A percentile compares a stretch with the other conserved stretches of the same genome.
These are phyloP conservation scores for Neodiprion virginianus DNA, from an alignment of 1,140 invertebrate species.

Conservation along the genomic window DNA sequence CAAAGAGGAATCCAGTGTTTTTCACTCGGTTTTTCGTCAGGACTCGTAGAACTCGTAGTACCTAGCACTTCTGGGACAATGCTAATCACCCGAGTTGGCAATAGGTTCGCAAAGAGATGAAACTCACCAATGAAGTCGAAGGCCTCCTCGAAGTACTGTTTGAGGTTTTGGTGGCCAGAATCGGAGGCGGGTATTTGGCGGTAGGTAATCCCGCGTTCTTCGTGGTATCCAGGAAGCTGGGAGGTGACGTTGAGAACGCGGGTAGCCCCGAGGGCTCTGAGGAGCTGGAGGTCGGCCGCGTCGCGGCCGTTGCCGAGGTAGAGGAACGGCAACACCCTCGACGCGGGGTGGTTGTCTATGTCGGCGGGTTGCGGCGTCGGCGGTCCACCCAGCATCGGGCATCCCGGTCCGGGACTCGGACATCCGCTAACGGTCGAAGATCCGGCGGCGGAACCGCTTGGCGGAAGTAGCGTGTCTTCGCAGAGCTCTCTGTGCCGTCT, in stretches of 20 bases:
- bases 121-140: constrained; percentile 89
- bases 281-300: constrained; percentile 75
- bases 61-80: background rate
- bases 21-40: too few relatives aligned
- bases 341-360: constrained; percentile 80
- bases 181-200: constrained; percentile 85
- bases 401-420: constrained; percentile 47
- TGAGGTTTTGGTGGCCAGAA: constrained; percentile 87
- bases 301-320: constrained; percentile 88
- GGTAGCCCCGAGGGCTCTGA: constrained; percentile 72
- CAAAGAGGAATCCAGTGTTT: too few relatives aligned
- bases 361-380: constrained; percentile 58
- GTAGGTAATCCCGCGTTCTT: constrained; percentile 76
- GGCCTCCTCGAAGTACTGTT: constrained; percentile 91
- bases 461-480: constrained; percentile 66
- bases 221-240: constrained; percentile 75
- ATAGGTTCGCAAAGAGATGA: background rate
- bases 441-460: constrained; percentile 35
- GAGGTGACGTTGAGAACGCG: constrained; percentile 86
- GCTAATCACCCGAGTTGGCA: too few relatives aligned
- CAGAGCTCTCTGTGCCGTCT: constrained; percentile 70
- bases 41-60: background rate
- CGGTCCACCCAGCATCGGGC: constrained; percentile 43
- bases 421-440: constrained; percentile 40
- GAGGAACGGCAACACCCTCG: constrained; percentile 85